phyloP scores from a whole-genome alignment of 2,797 vertebrate species.

The Potorous gilbertii region DNA sequence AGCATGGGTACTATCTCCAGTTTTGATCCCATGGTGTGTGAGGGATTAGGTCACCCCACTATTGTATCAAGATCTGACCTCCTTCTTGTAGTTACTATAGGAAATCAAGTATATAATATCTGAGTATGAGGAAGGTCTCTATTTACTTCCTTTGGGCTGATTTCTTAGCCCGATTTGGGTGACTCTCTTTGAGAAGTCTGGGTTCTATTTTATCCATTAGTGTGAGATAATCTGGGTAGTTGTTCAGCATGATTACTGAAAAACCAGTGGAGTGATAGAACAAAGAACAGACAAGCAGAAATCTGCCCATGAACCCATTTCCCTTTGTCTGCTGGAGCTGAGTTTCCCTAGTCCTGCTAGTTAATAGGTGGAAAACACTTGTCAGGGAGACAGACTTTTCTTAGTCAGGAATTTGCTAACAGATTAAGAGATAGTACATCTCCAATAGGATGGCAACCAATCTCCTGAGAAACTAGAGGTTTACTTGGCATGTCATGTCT shows the following conservation, averaged over 20 bases:
- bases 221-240: not conserved
- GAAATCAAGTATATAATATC: not conserved
- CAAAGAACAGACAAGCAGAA: not conserved
- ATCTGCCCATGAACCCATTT: not conserved
- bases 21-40: not conserved
- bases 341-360: not conserved
- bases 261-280: not conserved
- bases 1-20: not conserved
- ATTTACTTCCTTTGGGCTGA: not conserved
- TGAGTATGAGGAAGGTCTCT: not conserved
- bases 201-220: not conserved
- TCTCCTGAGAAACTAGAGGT: not conserved
- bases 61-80: not conserved
- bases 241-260: not conserved
- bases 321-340: not conserved
- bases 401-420: not conserved
- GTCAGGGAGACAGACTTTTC: not conserved
- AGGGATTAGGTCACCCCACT: not conserved
- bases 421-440: not conserved
- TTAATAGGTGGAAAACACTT: not conserved
- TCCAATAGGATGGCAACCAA: not conserved
- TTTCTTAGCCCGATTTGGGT: not conserved
- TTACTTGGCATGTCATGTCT: not conserved
- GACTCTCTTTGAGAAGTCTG: not conserved
- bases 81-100: not conserved